phyloP scores from a whole-genome alignment of 1,140 invertebrate genomes.

The Mercenaria mercenaria region DNA sequence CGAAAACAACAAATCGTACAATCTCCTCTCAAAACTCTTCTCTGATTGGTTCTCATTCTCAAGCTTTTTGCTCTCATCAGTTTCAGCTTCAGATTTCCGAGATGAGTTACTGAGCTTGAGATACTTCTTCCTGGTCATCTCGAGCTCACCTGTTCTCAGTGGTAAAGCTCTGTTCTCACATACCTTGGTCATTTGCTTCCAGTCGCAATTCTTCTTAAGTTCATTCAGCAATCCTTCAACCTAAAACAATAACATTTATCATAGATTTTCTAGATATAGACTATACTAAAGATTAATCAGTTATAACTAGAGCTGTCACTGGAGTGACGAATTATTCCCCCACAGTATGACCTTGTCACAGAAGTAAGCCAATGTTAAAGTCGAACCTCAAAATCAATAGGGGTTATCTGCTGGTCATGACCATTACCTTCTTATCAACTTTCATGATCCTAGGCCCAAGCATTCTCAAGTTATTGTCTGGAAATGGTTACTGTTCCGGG shows the following conservation, averaged over 20 bases:
- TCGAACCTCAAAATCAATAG: no score
- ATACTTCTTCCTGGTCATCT: conserved; percentile 70
- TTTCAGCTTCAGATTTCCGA: conserved; percentile 1
- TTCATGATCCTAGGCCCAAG: no score
- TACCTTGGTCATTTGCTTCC: conserved; percentile 63
- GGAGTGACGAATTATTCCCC: no score
- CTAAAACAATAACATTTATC: conserved; percentile 56
- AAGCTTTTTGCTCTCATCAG: conserved; percentile 31
- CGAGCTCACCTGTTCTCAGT: conserved; percentile 64
- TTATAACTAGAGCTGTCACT: no score
- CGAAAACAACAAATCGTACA: conserved; percentile 81
- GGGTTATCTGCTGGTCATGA: no score
- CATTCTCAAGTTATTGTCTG: no score
- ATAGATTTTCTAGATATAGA: no score
- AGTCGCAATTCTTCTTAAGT: conserved; percentile 66
- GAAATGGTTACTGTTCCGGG: no score
- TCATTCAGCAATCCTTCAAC: conserved; percentile 74
- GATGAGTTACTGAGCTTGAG: conserved; percentile 56
- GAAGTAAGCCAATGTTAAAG: no score
- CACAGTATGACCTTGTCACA: no score
- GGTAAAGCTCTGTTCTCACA: conserved; percentile 82
- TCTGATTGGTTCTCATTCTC: conserved; percentile 30
- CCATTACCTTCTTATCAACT: no score
- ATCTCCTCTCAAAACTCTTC: conserved; percentile 70
- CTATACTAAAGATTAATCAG: no score